Evolutionary conservation across 2,797 vertebrate species (phyloP), one percentile per base, ranked within the genome.

Genomic region (Molossus molossus): DNA sequence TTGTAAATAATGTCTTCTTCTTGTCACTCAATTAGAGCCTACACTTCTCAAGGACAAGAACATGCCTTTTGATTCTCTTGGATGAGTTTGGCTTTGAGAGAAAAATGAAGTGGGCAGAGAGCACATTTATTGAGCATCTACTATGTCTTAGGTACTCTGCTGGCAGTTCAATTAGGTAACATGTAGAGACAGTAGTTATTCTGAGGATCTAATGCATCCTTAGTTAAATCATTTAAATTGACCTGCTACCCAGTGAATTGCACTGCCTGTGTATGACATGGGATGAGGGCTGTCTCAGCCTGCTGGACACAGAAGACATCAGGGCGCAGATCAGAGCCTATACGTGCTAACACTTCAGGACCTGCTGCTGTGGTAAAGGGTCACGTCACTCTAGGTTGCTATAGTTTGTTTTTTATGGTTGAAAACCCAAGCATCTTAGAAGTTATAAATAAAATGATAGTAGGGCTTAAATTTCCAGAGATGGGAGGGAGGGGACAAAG

Each of bases 351-450:
- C 10, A 12, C 37, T 7, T 48, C 15, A 84, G n/a, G 11, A 3
- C 27, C 23, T 80, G 29, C 6, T 40, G 3, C 25, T 60, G 29
- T 33, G 13, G 9, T 4, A 15, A 15, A 50, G 27, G 55, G 8
- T 48, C 86, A 29, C 9, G 27, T 37, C 21, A 40, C 2, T 48
- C 45, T 17, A 45, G 53, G 48, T 9, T 12, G 4, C 13, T 83
- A 12, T 13, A 40, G 15, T n/a, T 27, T 25, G 37, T 45, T 69
- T n/a, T 77, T 58, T 5, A 25, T 70, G 23, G 14, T 53, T 60
- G 82, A 94, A 87, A 83, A 64, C 27, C 53, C 50, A 87, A 65
- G n/a, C 64, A 73, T 50, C 67, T 93, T 37, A 79, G 58, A 77
- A 53, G 37, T 69, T 84, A 64, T 85, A 87, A 83, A 55, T 55